Evolutionary conservation across 2,113 vertebrate species (phyloP), one percentile per base, ranked within the genome.

Genomic region (Pelecanus crispus): DNA sequence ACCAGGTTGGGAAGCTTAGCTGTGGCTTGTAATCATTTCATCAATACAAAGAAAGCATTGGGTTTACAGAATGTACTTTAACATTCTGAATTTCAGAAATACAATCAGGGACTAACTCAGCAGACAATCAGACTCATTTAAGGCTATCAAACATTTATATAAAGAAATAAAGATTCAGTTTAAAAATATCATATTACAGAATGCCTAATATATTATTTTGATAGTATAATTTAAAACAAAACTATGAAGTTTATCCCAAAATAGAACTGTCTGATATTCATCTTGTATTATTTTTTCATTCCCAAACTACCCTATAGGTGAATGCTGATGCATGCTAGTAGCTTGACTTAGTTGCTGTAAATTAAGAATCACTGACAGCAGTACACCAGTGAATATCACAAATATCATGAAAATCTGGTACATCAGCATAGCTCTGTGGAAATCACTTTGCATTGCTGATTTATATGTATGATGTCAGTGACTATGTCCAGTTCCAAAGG

Each of bases 31-130:
- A 92, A 94, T 94, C 31, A 81, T 94, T 94, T 94, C 50, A 87
- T 95, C 81, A 88, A 85, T 95, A 87, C 59, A 96, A 95, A 94
- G 58, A 92, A 92, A 97, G 17, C 32, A 50, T 22, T 67, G 17
- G 24, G 87, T 92, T 94, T 91, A 82, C n/a, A 86, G 58, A 25
- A 63, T 66, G 59, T 32, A 81, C 40, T 83, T 88, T 93, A 72
- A 84, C 44, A 84, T 45, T 82, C 86, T 72, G 42, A 94, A 94
- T 75, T 93, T 95, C 62, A 80, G 81, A 88, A 96, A 63, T 6
- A 42, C 17, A 86, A 55, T 24, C 19, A 71, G 28, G 40, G 75
- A 62, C 59, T 92, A 95, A 73, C 10, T 81, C 67, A 78, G 29
- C 32, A 90, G 65, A 92, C 53, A 91, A 81, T 11, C n/a, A 94